Percentiles rank a stretch among this genome's conserved stretches.
phyloP scores from a whole-genome alignment of 2,113 vertebrate genomes.

The Tichodroma muraria region DNA sequence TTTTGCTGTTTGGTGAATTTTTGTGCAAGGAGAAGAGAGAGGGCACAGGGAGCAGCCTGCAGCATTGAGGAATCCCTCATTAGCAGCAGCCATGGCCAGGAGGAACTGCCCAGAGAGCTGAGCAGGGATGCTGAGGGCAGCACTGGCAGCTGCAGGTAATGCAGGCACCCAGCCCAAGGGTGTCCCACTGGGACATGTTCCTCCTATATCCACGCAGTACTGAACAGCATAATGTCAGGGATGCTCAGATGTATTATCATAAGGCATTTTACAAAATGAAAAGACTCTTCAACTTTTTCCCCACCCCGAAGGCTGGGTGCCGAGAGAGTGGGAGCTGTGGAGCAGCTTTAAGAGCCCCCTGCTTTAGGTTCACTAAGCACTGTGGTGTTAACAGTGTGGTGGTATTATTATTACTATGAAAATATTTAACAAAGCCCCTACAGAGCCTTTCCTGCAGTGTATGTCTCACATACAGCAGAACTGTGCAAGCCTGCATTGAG shows the following conservation, averaged over 20 bases:
- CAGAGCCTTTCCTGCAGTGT: neutral
- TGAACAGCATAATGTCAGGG: neutral
- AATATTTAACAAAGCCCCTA: neutral
- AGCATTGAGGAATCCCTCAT: neutral
- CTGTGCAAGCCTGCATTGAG: neutral
- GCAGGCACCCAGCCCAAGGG: neutral
- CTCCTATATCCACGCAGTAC: neutral
- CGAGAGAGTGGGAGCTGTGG: fast-evolving
- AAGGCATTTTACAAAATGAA: neutral
- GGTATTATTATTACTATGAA: neutral
- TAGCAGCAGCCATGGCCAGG: neutral
- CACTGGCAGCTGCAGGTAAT: neutral
- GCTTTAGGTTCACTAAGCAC: neutral
- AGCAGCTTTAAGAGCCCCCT: neutral
- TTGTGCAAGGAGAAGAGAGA: neutral
- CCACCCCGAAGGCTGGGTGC: neutral
- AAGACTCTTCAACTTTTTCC: neutral
- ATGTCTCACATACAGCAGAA: neutral
- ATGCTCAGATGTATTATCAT: neutral
- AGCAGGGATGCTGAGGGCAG: neutral
- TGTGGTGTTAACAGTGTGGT: neutral
- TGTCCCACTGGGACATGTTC: fast-evolving
- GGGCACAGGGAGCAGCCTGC: fast-evolving
- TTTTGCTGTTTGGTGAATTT: neutral
- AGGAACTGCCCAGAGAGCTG: neutral